phyloP scores from a whole-genome alignment of 2,797 vertebrate genomes.

The Epinephelus coioides region DNA sequence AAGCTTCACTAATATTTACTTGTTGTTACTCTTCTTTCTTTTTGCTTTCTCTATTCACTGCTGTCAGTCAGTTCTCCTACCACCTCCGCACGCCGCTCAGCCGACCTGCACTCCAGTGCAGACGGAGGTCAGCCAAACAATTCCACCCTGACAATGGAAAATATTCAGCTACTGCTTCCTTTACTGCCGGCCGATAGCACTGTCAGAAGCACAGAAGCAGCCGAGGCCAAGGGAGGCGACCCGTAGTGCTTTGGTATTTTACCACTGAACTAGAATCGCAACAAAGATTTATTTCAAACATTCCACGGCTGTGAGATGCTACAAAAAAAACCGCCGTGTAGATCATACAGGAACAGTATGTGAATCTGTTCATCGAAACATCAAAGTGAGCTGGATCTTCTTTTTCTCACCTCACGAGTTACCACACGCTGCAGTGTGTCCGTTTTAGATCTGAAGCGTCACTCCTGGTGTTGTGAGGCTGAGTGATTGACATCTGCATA shows the following conservation, averaged over 20 bases:
- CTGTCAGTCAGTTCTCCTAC: conserved; percentile 15
- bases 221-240: neutral
- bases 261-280: conserved; percentile 4
- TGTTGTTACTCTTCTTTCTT: neutral
- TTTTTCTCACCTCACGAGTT: neutral
- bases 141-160: conserved; percentile 58
- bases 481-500: conserved; percentile 24
- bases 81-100: conserved; percentile 23
- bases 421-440: neutral
- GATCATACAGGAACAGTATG: neutral
- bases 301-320: conserved; percentile 1
- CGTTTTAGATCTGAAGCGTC: neutral
- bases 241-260: conserved; percentile 16
- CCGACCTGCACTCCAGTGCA: conserved; percentile 31
- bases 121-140: conserved; percentile 55
- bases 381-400: neutral
- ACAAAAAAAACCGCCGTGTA: neutral
- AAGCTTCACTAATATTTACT: conserved; percentile 4
- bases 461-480: neutral
- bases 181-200: conserved; percentile 23
- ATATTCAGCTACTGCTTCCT: conserved; percentile 55
- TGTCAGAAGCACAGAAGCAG: conserved; percentile 7
- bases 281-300: conserved; percentile 10
- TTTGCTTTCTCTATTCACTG: conserved; percentile 6
- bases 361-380: conserved; percentile 10